Percentiles rank a stretch among this genome's conserved stretches.
Conservation (phyloP, 2,113 vertebrate species). For the Ovibos moschatus region DNA sequence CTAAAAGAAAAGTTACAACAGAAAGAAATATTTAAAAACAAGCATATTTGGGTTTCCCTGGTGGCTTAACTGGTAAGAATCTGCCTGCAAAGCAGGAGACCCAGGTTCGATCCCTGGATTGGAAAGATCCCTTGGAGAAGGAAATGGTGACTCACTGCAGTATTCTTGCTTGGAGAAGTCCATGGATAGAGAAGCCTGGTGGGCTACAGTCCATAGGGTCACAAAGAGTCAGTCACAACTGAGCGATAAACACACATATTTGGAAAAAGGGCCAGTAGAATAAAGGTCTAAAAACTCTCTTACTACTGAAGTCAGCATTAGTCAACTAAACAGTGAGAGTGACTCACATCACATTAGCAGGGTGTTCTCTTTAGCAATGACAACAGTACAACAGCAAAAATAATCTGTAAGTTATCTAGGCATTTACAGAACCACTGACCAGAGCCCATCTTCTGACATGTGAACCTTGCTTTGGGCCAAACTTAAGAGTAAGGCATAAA, state of each 20-base stretch:
- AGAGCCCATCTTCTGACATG: not conserved
- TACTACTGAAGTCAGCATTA: not conserved
- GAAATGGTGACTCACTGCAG: not conserved
- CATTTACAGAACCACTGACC: not conserved
- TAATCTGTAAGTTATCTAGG: not conserved
- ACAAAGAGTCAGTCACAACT: not conserved
- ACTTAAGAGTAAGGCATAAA: not conserved
- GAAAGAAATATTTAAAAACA: not conserved
- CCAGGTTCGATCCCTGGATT: not conserved
- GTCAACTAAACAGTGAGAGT: not conserved
- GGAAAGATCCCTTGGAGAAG: not conserved
- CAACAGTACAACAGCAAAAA: not conserved
- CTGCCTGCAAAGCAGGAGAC: not conserved
- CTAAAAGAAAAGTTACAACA: slow-evolving; percentile 33
- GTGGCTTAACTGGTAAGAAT: not conserved
- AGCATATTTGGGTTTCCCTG: not conserved
- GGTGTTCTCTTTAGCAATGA: not conserved
- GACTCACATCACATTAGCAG: not conserved
- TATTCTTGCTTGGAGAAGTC: not conserved
- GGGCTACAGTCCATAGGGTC: not conserved
- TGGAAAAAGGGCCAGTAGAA: not conserved
- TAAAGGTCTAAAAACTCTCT: not conserved
- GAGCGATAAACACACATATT: not conserved
- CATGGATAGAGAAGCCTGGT: not conserved
- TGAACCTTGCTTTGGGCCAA: not conserved